Percentiles rank a stretch among this genome's conserved stretches.
phyloP scores from a whole-genome alignment of 1,140 invertebrate genomes.

The Idris sp. region DNA sequence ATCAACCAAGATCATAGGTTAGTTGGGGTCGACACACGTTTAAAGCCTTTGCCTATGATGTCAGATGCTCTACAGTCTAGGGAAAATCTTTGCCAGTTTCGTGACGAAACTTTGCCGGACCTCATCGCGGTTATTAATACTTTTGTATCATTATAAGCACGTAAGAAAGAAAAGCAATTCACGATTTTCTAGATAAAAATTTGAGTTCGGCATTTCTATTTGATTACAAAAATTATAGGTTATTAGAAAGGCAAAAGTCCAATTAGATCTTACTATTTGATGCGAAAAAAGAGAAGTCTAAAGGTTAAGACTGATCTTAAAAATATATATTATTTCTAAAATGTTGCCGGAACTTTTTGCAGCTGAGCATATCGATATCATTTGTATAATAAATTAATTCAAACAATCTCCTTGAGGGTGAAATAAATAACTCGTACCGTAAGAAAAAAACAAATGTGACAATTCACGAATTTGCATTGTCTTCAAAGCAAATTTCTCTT shows the following conservation, averaged over 20 bases:
- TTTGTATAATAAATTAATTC: no score
- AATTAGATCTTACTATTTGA: no score
- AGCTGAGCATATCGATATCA: no score
- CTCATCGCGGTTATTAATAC: slow-evolving; percentile 35
- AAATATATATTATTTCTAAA: no score
- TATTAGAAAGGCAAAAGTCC: no score
- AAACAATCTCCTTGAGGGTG: not conserved
- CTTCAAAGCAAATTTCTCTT: slow-evolving; percentile 38
- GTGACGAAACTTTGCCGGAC: slow-evolving; percentile 36
- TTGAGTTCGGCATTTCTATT: slow-evolving; percentile 26
- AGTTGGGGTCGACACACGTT: slow-evolving; percentile 70
- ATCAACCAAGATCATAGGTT: slow-evolving; percentile 70
- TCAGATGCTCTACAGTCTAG: slow-evolving; percentile 45
- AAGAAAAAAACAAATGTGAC: slow-evolving; percentile 13
- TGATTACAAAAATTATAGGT: slow-evolving; percentile 12
- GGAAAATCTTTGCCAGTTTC: slow-evolving; percentile 51
- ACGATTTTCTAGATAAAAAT: no score
- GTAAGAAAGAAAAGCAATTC: slow-evolving; percentile 24
- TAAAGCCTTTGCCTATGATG: slow-evolving; percentile 62
- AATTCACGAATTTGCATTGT: slow-evolving; percentile 41
- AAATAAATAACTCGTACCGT: no score
- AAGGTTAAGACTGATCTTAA: no score
- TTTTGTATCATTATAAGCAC: slow-evolving; percentile 34
- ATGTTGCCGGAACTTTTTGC: no score
- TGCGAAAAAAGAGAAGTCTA: no score